Evolutionary conservation across 2,888 invertebrate genomes (phyloP), one percentile per base, ranked within the genome.

Genomic region (Mimumesa dahlbomi): DNA sequence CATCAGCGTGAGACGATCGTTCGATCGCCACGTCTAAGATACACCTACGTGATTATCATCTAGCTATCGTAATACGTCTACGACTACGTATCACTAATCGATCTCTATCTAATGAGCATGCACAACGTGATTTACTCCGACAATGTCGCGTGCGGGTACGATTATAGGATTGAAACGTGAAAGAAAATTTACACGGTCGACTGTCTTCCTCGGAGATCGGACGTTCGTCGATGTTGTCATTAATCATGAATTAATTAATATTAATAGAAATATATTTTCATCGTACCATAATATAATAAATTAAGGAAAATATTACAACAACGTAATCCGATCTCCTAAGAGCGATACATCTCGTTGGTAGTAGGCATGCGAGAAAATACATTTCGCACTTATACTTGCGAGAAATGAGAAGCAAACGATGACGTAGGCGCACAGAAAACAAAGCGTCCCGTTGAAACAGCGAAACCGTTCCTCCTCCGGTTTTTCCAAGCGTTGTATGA

Each of bases 91-190:
- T n/a, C n/a, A n/a, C n/a, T n/a, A n/a, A n/a, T n/a, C n/a, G 22
- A 14, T 54, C 22, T 14, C 18, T 45, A 16, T 50, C 50, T 70
- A 67, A 50, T 56, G n/a, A 50, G 19, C 67, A 56, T 75, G 72
- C 73, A 16, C 14, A 16, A 53, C 18, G 43, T 38, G 57, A 48
- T 49, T n/a, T 13, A 25, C 63, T 25, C 40, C 46, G 54, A 58
- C 48, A 19, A 9, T 56, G 50, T 16, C 9, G 25, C 58, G 57
- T 72, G 72, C 68, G 46, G 64, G 72, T 62, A 73, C 64, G 64
- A 40, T 16, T n/a, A n/a, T n/a, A n/a, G n/a, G n/a, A n/a, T n/a
- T n/a, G n/a, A n/a, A n/a, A n/a, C n/a, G n/a, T n/a, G n/a, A n/a
- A n/a, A n/a, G n/a, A n/a, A n/a, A n/a, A n/a, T n/a, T n/a, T n/a